Base-by-base conservation (phyloP, 2,888 invertebrate genomes). In the Andrena marginata region DNA sequence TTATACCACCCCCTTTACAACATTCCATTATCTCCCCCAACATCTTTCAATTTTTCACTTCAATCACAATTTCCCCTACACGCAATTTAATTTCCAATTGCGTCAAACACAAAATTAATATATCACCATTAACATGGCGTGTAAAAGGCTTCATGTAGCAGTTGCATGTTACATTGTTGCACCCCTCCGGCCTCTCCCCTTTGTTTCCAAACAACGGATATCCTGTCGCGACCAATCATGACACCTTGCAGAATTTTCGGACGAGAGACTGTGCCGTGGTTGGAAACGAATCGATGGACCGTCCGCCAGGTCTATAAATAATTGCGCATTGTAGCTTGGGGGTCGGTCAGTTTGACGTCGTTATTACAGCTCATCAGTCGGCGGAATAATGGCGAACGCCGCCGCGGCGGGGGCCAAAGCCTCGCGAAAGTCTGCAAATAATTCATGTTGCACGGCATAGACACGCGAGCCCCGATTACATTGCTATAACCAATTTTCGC, bases 401-500 rank as follows among this genome's bases (percentile, higher is more conserved):
- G 70, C 26, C 29, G 35, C 29, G 35, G 42, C 20, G 67, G 51
- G 67, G 51, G 29, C 5, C 35, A n/a, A 2, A 16, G 33, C 59
- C 23, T 23, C 20, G 23, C 29, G 49, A 79, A 65, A 80, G 65
- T 75, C 48, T 54, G 72, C 60, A 74, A 79, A 86, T 86, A 84
- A 86, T 82, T 86, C 77, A 73, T 73, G 70, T 65, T 64, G 10
- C 23, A 29, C 26, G 23, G 16, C 13, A 62, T 60, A 7, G 65
- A 51, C 42, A 31, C 35, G 70, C 72, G 20, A 51, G 59, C 69
- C 29, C 64, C 42, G 78, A 23, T 78, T 76, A 71, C 76, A 85
- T 77, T 78, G 81, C 70, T 78, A 81, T 64, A 79, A 79, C 82
- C 82, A 85, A 89, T 88, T 87, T 84, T 85, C 85, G 31, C 74